phyloP scores from a whole-genome alignment of 2,797 vertebrate species.

The Helicolenus hilgendorfi region DNA sequence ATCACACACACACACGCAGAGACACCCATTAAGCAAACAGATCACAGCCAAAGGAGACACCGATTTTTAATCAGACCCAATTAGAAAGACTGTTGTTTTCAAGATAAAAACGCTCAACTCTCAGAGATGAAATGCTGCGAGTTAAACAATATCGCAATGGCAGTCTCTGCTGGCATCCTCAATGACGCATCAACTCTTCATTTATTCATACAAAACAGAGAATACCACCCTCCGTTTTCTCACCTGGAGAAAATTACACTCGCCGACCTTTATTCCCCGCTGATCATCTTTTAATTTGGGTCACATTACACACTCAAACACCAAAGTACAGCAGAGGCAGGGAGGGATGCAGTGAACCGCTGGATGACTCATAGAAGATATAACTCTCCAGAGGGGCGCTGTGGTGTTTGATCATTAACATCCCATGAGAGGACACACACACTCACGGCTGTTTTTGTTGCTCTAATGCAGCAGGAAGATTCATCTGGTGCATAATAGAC shows the following conservation, averaged over 20 bases:
- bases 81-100: neutral
- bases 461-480: conserved; percentile 27
- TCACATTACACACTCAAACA: conserved; percentile 35
- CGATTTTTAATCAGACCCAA: neutral
- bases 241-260: conserved; percentile 22
- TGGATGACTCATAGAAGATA: conserved; percentile 64
- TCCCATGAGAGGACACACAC: conserved; percentile 44
- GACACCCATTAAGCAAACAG: neutral
- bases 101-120: neutral
- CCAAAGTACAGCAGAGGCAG: conserved; percentile 37
- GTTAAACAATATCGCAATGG: neutral
- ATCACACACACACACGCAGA: neutral
- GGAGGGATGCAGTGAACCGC: neutral
- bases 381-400: conserved; percentile 57
- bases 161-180: neutral
- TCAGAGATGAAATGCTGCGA: neutral
- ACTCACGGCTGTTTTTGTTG: conserved; percentile 27
- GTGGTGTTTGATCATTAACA: conserved; percentile 71
- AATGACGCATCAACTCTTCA: neutral
- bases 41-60: neutral
- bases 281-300: conserved; percentile 48
- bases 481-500: conserved; percentile 36
- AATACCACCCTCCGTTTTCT: conserved; percentile 10
- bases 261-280: neutral
- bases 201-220: conserved; percentile 18